Conservation (phyloP, 2,113 vertebrate genomes). For the Chaetops frenatus region DNA sequence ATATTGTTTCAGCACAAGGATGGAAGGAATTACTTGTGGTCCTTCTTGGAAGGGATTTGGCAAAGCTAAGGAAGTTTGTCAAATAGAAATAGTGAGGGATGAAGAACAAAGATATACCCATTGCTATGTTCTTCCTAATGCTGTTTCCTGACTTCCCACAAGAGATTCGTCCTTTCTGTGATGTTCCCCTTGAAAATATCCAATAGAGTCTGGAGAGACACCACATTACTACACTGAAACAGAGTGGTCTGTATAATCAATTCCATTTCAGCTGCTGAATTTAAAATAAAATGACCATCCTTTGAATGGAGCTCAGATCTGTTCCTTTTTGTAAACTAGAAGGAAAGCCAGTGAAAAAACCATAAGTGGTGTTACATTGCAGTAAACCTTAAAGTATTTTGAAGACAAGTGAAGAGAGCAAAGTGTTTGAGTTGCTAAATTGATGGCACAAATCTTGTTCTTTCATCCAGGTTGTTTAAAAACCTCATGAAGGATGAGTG, state of each 20-base stretch:
- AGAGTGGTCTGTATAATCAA: background rate
- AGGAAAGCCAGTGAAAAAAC: background rate
- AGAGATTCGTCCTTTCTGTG: background rate
- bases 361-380: background rate
- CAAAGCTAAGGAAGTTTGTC: background rate
- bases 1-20: background rate
- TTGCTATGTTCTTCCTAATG: background rate
- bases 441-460: background rate
- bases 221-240: background rate
- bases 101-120: background rate
- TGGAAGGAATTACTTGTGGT: background rate
- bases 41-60: background rate
- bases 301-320: background rate
- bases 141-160: background rate
- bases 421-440: background rate
- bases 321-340: background rate
- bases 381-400: conserved; percentile 3
- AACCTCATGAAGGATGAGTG: background rate
- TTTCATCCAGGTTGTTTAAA: background rate
- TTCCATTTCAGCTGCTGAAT: background rate
- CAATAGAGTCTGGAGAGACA: background rate
- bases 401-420: background rate
- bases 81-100: background rate
- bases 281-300: background rate
- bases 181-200: conserved; percentile 7